These are phyloP conservation scores for Zaprionus lachaisei DNA, from an alignment of 1,140 invertebrate species.

Conservation along the genomic window DNA sequence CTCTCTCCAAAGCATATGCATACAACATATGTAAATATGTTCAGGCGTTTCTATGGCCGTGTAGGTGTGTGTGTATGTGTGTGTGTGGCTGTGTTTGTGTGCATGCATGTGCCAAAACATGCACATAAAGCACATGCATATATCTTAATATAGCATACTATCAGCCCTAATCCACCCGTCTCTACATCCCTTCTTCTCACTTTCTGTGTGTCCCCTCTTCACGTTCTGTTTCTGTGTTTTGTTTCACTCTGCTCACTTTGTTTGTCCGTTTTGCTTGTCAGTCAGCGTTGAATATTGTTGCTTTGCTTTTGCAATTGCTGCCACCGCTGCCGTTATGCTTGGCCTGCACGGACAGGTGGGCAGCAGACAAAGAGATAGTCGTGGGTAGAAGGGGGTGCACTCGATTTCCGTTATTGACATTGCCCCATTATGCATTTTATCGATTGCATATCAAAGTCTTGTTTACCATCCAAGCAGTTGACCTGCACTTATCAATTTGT, in stretches of 20 bases:
- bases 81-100: background rate
- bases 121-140: conserved; percentile 38
- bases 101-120: background rate
- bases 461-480: conserved; percentile 34
- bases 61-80: background rate
- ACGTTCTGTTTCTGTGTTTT: conserved; percentile 9
- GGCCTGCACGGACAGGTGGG: background rate
- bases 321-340: conserved; percentile 45
- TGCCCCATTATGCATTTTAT: conserved; percentile 56
- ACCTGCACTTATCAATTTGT: conserved; percentile 4
- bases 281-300: conserved; percentile 14
- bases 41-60: background rate
- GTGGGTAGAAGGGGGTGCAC: background rate
- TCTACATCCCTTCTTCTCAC: background rate
- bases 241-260: conserved; percentile 18
- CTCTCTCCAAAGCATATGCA: conserved; percentile 14
- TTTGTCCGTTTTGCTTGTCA: conserved; percentile 37
- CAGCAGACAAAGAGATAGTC: background rate
- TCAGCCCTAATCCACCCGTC: conserved; percentile 5
- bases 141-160: conserved; percentile 50
- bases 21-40: conserved; percentile 29
- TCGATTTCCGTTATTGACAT: conserved; percentile 59
- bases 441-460: conserved; percentile 50
- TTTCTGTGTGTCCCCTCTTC: background rate
- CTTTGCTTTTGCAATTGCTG: conserved; percentile 24